phyloP scores from a whole-genome alignment of 2,888 invertebrate genomes.

The Hoplodrina ambigua region DNA sequence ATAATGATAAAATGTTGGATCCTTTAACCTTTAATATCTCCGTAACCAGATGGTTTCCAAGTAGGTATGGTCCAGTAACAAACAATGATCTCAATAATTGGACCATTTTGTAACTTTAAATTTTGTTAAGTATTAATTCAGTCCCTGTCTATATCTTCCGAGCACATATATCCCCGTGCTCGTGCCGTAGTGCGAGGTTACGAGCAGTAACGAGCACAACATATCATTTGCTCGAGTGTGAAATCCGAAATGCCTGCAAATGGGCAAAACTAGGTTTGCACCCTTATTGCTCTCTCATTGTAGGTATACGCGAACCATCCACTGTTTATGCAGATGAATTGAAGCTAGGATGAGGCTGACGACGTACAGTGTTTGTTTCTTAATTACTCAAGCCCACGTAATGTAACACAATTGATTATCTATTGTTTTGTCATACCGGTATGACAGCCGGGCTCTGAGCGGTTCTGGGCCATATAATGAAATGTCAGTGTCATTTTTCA shows the following conservation, averaged over 20 bases:
- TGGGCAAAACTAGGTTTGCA: slow-evolving; percentile 67
- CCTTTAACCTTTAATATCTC: no score
- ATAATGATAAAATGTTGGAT: no score
- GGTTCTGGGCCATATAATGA: no score
- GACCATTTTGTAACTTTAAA: no score
- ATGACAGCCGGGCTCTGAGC: no score
- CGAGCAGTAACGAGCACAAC: slow-evolving; percentile 70
- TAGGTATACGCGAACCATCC: background rate
- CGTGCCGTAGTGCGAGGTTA: slow-evolving; percentile 24
- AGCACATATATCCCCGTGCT: slow-evolving; percentile 1
- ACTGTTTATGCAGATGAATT: slow-evolving; percentile 16
- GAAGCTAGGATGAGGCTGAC: background rate
- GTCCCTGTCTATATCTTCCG: slow-evolving; percentile 33
- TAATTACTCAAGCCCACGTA: background rate
- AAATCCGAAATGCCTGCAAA: slow-evolving; percentile 55
- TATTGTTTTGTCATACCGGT: no score
- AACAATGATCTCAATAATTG: no score
- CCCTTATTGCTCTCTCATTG: slow-evolving; percentile 46
- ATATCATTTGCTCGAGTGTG: slow-evolving; percentile 73
- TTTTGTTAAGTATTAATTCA: no score
- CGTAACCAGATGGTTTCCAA: no score
- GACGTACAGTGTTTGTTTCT: background rate
- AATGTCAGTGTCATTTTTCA: no score
- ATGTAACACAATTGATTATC: no score
- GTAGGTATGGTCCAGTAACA: no score